Conservation (phyloP, 2,797 vertebrate genomes). For the Sebastes hopkinsi region DNA sequence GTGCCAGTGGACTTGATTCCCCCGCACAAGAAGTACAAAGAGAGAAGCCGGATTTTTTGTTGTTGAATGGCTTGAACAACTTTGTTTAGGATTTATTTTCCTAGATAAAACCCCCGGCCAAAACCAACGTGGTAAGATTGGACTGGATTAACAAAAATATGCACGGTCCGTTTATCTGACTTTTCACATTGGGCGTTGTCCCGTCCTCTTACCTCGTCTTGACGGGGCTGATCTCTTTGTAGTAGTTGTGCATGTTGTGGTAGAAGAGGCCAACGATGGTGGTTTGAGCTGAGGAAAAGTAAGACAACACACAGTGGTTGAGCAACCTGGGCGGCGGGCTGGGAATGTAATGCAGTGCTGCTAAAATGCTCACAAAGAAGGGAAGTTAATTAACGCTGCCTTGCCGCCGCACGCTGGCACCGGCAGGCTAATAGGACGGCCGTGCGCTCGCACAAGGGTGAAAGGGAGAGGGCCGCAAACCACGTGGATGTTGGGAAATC, state of each 20-base stretch:
- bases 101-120: not conserved
- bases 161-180: not conserved
- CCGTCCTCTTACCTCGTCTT: slow-evolving; percentile 87
- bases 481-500: slow-evolving; percentile 53
- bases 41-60: not conserved
- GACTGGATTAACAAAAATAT: not conserved
- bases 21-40: slow-evolving; percentile 52
- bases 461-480: slow-evolving; percentile 45
- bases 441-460: slow-evolving; percentile 62
- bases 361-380: slow-evolving; percentile 69
- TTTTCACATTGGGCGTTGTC: not conserved
- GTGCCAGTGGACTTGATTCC: slow-evolving; percentile 16
- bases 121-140: not conserved
- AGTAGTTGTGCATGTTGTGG: slow-evolving; percentile 90
- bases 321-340: slow-evolving; percentile 26
- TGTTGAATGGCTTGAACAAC: not conserved
- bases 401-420: slow-evolving; percentile 50
- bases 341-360: slow-evolving; percentile 73
- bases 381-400: slow-evolving; percentile 71
- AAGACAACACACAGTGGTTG: slow-evolving; percentile 35
- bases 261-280: slow-evolving; percentile 94
- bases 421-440: slow-evolving; percentile 64
- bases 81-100: not conserved
- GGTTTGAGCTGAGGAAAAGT: slow-evolving; percentile 85
- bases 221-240: slow-evolving; percentile 86